Percentiles rank a stretch among this genome's conserved stretches.
These are phyloP conservation scores for Holcopasites calliopsidis DNA, from an alignment of 1,140 invertebrate species.

Conservation along the genomic window DNA sequence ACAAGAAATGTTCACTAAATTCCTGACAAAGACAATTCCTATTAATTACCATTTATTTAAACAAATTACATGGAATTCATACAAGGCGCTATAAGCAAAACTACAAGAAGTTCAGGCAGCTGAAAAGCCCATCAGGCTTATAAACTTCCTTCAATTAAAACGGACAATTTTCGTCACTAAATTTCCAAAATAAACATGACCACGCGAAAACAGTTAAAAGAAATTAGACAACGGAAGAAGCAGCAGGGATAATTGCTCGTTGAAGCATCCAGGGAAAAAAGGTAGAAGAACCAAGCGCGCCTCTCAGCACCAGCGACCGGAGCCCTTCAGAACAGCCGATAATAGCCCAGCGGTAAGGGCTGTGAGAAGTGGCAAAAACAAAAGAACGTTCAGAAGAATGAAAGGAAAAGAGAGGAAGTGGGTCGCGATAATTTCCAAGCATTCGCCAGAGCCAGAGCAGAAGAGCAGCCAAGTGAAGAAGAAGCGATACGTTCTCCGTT, in stretches of 20 bases:
- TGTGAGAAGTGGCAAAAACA: not conserved
- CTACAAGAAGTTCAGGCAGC: too few relatives aligned
- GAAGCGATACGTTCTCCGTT: constrained; percentile 62
- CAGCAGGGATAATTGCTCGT: too few relatives aligned
- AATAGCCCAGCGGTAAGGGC: constrained; percentile 23
- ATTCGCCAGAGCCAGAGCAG: not conserved
- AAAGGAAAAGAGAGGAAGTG: constrained; percentile 17
- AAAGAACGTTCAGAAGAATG: not conserved
- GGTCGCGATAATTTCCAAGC: constrained; percentile 29
- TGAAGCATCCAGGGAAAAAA: not conserved
- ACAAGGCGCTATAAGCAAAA: too few relatives aligned
- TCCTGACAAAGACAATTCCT: too few relatives aligned
- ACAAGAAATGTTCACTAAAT: not conserved
- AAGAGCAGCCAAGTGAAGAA: constrained; percentile 37
- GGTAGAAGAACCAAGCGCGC: not conserved
- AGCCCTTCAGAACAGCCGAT: constrained; percentile 25
- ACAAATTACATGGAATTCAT: too few relatives aligned
- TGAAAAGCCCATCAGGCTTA: too few relatives aligned
- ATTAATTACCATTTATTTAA: too few relatives aligned
- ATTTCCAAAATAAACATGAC: too few relatives aligned
- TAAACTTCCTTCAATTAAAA: too few relatives aligned
- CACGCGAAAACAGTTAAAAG: too few relatives aligned
- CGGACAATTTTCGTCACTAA: too few relatives aligned
- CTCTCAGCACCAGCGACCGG: constrained; percentile 7
- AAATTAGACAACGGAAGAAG: not conserved